Conservation (phyloP, 2,797 vertebrate species). For the Harpagifer antarcticus region DNA sequence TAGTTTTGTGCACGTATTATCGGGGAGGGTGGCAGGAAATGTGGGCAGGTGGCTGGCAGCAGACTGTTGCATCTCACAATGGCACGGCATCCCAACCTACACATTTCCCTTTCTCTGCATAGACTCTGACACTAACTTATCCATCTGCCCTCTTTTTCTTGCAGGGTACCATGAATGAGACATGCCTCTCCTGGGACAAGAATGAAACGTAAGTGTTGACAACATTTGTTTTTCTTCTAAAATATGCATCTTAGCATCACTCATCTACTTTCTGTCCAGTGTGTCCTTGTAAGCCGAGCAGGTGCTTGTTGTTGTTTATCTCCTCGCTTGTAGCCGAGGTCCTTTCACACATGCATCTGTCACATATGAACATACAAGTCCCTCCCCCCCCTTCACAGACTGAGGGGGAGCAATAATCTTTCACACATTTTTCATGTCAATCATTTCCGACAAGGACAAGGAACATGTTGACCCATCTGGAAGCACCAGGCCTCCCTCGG, state of each 20-base stretch:
- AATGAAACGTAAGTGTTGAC: constrained; percentile 91
- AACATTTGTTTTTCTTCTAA: constrained; percentile 14
- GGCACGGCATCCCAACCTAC: constrained; percentile 48
- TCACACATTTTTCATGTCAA: constrained; percentile 44
- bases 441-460: constrained; percentile 47
- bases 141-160: constrained; percentile 62
- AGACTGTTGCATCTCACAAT: constrained; percentile 75
- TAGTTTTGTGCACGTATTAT: constrained; percentile 37
- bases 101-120: constrained; percentile 44
- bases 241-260: constrained; percentile 23
- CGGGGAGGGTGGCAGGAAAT: too few species aligned
- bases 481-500: constrained; percentile 30
- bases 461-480: constrained; percentile 26
- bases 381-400: constrained; percentile 18
- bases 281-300: constrained; percentile 29
- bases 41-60: constrained; percentile 58
- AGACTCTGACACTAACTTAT: constrained; percentile 57
- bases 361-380: constrained; percentile 31
- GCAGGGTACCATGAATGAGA: constrained; percentile 96
- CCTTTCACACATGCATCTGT: constrained; percentile 43
- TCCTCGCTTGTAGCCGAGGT: background rate
- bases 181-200: constrained; percentile 97
- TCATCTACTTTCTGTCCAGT: background rate
- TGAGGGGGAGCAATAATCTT: constrained; percentile 27
- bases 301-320: constrained; percentile 30